Conservation (phyloP, 1,140 invertebrate species). For the Phortica variegata region DNA sequence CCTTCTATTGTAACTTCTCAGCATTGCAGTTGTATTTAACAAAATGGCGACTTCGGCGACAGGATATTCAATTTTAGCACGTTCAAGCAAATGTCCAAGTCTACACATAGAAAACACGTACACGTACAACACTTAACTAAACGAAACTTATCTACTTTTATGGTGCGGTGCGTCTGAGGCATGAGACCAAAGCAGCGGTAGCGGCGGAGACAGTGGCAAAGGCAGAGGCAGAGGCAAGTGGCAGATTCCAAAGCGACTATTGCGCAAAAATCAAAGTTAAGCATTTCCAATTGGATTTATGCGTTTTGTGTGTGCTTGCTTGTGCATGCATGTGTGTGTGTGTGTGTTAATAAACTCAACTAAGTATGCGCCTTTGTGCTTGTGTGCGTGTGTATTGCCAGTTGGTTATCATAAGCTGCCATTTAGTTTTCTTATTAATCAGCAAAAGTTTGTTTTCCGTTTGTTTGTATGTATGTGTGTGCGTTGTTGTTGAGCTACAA, state of each 20-base stretch:
- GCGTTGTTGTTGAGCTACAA: conserved; percentile 10
- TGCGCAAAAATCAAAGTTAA: conserved; percentile 50
- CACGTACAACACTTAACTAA: conserved; percentile 13
- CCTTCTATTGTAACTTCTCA: conserved; percentile 9
- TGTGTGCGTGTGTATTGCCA: too few species aligned
- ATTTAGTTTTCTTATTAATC: conserved; percentile 43
- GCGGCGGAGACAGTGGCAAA: conserved; percentile 1
- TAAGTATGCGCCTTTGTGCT: too few species aligned
- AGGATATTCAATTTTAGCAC: conserved; percentile 47
- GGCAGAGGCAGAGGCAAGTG: background rate
- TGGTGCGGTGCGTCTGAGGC: too few species aligned
- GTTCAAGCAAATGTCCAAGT: conserved; percentile 42
- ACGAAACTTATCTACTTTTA: too few species aligned
- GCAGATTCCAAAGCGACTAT: conserved; percentile 3
- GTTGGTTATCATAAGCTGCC: too few species aligned
- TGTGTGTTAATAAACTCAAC: too few species aligned
- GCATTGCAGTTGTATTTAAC: conserved; percentile 41
- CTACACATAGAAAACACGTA: conserved; percentile 45
- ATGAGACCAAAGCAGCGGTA: conserved; percentile 21
- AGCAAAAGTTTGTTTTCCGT: conserved; percentile 38
- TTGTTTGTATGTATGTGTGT: background rate
- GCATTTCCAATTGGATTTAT: conserved; percentile 55
- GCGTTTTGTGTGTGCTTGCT: conserved; percentile 44
- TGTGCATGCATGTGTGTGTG: too few species aligned
- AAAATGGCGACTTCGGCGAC: conserved; percentile 41